These are phyloP conservation scores for Oplegnathus fasciatus DNA, from an alignment of 2,113 vertebrate genomes.

Conservation along the genomic window DNA sequence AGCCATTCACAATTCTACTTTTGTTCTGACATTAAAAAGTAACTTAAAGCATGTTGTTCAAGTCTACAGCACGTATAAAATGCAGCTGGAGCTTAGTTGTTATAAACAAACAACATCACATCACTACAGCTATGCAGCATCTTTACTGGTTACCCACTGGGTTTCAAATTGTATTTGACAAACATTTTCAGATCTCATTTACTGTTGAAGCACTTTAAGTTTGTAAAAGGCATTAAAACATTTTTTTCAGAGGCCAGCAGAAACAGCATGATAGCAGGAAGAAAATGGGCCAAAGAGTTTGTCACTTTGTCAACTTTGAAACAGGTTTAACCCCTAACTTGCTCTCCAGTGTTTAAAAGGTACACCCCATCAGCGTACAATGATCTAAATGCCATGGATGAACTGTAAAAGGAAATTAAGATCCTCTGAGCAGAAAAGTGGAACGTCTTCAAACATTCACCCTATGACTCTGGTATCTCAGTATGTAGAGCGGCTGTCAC, in stretches of 20 bases:
- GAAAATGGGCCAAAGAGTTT: not conserved
- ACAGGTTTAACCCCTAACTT: not conserved
- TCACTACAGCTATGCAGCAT: not conserved
- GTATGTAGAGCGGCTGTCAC: conserved; percentile 16
- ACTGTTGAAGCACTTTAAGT: not conserved
- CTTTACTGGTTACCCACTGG: not conserved
- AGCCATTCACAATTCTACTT: not conserved
- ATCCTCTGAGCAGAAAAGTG: not conserved
- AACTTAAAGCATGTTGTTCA: not conserved
- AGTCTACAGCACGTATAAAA: not conserved
- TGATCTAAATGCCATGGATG: not conserved
- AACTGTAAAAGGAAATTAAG: not conserved
- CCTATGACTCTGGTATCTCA: conserved; percentile 11
- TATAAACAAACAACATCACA: conserved; percentile 3
- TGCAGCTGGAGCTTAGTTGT: not conserved
- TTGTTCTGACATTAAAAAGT: not conserved
- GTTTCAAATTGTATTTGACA: not conserved
- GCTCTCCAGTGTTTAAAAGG: not conserved
- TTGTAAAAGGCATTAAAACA: not conserved
- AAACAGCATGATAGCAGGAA: not conserved
- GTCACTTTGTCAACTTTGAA: not conserved
- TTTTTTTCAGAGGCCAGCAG: not conserved
- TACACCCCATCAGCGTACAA: not conserved
- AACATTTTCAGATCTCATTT: not conserved
- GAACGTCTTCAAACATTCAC: not conserved